Evolutionary conservation across 2,113 vertebrate species (phyloP).

Genomic region (Acanthochromis polyacanthus): DNA sequence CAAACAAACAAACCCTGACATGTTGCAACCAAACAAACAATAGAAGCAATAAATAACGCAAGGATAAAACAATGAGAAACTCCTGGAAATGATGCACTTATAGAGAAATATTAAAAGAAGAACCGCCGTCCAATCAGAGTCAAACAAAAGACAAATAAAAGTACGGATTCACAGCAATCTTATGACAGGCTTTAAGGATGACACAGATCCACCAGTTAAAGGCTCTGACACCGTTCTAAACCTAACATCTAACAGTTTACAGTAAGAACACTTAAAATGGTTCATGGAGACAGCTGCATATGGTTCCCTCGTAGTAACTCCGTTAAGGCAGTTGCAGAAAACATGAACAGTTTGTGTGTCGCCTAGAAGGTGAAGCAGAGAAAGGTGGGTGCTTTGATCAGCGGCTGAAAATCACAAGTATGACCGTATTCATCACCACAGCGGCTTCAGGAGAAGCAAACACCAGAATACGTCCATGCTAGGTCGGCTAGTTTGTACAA

Average conservation of each 20-base stretch:
- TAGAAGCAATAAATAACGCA: slow-evolving; percentile 52
- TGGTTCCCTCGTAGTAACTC: slow-evolving; percentile 43
- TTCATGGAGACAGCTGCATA: slow-evolving; percentile 42
- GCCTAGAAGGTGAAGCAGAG: background rate
- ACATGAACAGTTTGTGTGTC: slow-evolving; percentile 4
- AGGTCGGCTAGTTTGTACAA: background rate
- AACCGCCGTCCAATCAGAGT: slow-evolving; percentile 3
- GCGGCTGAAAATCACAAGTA: background rate
- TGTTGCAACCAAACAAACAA: slow-evolving; percentile 18
- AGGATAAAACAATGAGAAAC: background rate
- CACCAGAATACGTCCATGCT: slow-evolving; percentile 8
- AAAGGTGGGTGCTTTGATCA: background rate
- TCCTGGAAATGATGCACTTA: too few relatives aligned
- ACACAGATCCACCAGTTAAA: slow-evolving; percentile 7
- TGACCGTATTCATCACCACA: background rate
- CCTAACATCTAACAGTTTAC: slow-evolving; percentile 35
- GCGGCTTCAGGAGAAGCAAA: background rate
- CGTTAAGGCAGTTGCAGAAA: slow-evolving; percentile 71
- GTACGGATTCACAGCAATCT: slow-evolving; percentile 48
- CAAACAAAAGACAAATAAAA: slow-evolving; percentile 27
- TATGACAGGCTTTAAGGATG: slow-evolving; percentile 19
- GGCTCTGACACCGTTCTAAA: slow-evolving; percentile 6
- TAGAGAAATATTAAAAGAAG: slow-evolving; percentile 25
- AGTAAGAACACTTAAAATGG: slow-evolving; percentile 76
- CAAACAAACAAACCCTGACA: slow-evolving; percentile 26